A percentile compares a stretch with the other conserved stretches of the same genome.
phyloP scores from a whole-genome alignment of 1,140 invertebrate genomes.

The Eubasilissa regina region DNA sequence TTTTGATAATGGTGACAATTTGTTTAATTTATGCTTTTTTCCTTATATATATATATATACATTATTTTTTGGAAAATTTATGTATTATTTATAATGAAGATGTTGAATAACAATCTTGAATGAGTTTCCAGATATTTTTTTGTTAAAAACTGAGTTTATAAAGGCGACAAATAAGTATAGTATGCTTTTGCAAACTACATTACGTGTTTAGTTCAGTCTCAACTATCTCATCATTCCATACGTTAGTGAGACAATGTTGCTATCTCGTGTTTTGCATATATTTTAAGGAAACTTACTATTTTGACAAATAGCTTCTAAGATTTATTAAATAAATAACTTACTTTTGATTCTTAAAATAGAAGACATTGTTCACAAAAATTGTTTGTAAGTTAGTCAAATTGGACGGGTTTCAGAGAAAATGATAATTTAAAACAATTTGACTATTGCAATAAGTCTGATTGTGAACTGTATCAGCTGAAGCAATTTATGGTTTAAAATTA shows the following conservation, averaged over 20 bases:
- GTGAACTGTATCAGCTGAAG: no score
- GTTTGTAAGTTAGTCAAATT: neutral
- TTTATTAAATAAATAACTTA: conserved; percentile 1
- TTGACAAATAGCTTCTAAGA: neutral
- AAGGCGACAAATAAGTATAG: neutral
- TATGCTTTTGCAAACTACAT: conserved; percentile 4
- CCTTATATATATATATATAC: no score
- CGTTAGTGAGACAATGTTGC: neutral
- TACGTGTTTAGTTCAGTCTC: neutral
- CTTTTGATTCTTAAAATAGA: no score
- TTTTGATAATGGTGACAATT: no score
- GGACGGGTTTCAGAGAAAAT: neutral
- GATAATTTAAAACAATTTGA: neutral
- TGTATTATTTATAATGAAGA: no score
- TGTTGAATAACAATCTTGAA: no score
- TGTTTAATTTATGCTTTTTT: no score
- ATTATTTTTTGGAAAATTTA: no score
- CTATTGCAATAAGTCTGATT: no score
- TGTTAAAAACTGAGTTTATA: no score
- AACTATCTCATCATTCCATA: conserved; percentile 10
- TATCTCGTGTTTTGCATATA: neutral
- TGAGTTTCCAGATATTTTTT: no score
- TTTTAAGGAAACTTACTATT: conserved; percentile 5
- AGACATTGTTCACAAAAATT: neutral
- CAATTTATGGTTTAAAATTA: no score